phyloP scores from a whole-genome alignment of 1,140 invertebrate species.

The Bombus huntii region DNA sequence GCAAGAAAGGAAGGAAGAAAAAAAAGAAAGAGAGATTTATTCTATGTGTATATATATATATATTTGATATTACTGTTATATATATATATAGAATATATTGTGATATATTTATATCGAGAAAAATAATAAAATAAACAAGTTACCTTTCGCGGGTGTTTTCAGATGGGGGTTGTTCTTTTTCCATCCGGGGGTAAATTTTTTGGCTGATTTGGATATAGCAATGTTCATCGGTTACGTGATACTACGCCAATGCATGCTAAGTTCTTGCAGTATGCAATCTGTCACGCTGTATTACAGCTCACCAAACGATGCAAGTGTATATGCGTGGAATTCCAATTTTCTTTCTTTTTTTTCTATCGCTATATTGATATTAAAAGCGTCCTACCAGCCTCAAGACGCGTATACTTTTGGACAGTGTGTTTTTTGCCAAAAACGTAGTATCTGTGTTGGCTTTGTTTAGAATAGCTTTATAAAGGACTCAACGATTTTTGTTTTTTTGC shows the following conservation, averaged over 20 bases:
- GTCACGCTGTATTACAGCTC: slow-evolving; percentile 50
- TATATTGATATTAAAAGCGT: not conserved
- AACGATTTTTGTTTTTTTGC: not conserved
- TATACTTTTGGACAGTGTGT: not conserved
- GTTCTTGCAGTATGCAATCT: slow-evolving; percentile 40
- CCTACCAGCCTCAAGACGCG: not conserved
- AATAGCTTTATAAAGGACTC: not conserved
- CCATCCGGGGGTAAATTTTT: slow-evolving; percentile 13
- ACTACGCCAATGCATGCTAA: slow-evolving; percentile 58
- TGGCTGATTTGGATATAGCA: slow-evolving; percentile 32
- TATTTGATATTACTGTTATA: not conserved
- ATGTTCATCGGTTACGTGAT: slow-evolving; percentile 53
- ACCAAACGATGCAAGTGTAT: slow-evolving; percentile 45
- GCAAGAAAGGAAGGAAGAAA: slow-evolving; percentile 56
- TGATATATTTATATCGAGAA: not conserved
- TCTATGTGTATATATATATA: not conserved
- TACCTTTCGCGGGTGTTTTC: not conserved
- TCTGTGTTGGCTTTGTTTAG: not conserved
- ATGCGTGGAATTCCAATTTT: slow-evolving; percentile 25
- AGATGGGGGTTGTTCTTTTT: slow-evolving; percentile 1
- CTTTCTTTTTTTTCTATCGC: not conserved
- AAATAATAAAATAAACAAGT: not conserved
- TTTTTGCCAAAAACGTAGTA: not conserved
- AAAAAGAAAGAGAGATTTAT: slow-evolving; percentile 19
- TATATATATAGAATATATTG: slow-evolving; percentile 9